Conservation (phyloP, 1,140 invertebrate genomes). For the Papilio polyxenes region DNA sequence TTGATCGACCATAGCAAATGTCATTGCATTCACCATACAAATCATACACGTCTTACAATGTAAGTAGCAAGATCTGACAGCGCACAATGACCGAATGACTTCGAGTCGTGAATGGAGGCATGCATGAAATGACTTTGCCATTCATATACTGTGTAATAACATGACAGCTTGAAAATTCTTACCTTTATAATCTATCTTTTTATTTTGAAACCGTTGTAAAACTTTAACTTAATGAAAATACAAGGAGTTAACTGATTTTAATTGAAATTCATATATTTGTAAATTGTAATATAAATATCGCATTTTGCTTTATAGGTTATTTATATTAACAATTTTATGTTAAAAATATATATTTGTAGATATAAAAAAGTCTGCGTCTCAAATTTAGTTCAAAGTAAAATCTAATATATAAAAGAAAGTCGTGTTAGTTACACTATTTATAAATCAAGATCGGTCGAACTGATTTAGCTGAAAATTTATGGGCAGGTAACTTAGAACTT, state of each 20-base stretch:
- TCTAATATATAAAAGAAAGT: too few relatives aligned
- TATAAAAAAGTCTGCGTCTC: too few relatives aligned
- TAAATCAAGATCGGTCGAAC: too few relatives aligned
- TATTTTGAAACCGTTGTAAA: neutral
- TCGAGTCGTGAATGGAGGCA: conserved; percentile 15
- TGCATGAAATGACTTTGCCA: conserved; percentile 14
- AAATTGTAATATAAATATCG: too few relatives aligned
- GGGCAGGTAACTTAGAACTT: too few relatives aligned
- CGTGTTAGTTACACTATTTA: too few relatives aligned
- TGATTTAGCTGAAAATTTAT: too few relatives aligned
- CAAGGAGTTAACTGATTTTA: neutral
- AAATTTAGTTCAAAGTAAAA: too few relatives aligned
- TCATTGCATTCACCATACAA: conserved; percentile 19
- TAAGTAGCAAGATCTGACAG: conserved; percentile 8
- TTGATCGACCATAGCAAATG: conserved; percentile 29
- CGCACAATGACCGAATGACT: conserved; percentile 1
- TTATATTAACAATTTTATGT: too few relatives aligned
- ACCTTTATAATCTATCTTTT: neutral
- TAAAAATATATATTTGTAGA: too few relatives aligned
- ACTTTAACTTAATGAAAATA: neutral
- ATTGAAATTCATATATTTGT: too few relatives aligned
- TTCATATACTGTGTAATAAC: conserved; percentile 5
- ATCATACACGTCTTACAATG: neutral
- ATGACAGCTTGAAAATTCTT: conserved; percentile 21
- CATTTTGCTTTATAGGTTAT: too few relatives aligned